phyloP scores from a whole-genome alignment of 2,113 vertebrate species.

The Scartelaos histophorus region DNA sequence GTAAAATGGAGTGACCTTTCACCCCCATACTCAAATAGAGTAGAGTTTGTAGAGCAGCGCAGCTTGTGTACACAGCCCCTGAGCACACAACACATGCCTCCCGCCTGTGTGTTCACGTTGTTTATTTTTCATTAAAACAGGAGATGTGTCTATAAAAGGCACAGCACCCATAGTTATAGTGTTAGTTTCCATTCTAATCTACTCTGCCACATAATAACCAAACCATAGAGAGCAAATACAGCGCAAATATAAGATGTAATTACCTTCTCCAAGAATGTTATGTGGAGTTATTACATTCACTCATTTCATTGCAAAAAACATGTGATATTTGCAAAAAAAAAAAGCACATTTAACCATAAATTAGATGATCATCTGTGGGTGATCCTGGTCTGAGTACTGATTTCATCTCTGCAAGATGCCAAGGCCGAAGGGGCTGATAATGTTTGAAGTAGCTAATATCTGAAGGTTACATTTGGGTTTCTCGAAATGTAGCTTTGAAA shows the following conservation, averaged over 20 bases:
- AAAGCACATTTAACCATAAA: background rate
- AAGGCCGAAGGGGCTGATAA: background rate
- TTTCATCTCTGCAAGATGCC: background rate
- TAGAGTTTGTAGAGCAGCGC: constrained; percentile 46
- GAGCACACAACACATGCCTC: constrained; percentile 37
- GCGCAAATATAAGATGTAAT: background rate
- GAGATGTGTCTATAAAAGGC: constrained; percentile 46
- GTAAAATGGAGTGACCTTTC: constrained; percentile 45
- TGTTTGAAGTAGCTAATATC: background rate
- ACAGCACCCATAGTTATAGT: constrained; percentile 10
- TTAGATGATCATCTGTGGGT: background rate
- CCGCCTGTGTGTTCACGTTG: constrained; percentile 41
- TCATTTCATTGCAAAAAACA: background rate
- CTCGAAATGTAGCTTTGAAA: background rate
- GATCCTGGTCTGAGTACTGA: background rate
- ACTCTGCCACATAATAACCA: background rate
- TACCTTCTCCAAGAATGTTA: background rate
- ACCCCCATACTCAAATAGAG: constrained; percentile 52
- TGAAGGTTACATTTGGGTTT: background rate
- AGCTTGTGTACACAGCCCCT: constrained; percentile 52
- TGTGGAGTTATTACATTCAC: background rate
- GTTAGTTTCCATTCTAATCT: constrained; percentile 12
- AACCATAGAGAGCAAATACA: background rate
- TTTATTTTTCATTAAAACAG: constrained; percentile 61
- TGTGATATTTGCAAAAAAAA: background rate